Percentiles rank a stretch among this genome's conserved stretches.
phyloP scores from a whole-genome alignment of 1,140 invertebrate genomes.

The Dendrolimus punctatus region DNA sequence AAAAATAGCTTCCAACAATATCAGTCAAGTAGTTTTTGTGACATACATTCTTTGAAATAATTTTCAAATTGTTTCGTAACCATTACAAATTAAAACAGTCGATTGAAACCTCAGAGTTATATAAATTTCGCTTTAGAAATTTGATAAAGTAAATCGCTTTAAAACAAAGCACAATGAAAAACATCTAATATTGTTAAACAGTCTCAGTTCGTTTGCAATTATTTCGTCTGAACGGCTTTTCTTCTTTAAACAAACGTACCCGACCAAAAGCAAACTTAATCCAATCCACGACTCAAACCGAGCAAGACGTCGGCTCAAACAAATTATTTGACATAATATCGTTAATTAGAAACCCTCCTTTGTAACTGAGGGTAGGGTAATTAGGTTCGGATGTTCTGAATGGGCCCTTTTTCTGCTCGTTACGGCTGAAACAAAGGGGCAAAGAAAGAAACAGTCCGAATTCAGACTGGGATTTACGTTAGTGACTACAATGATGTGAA shows the following conservation, averaged over 20 bases:
- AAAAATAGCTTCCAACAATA: no score
- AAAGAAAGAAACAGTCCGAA: slow-evolving; percentile 63
- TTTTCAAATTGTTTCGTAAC: no score
- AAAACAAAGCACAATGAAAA: not conserved
- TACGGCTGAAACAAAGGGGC: slow-evolving; percentile 63
- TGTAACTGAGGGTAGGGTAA: slow-evolving; percentile 57
- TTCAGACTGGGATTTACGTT: slow-evolving; percentile 62
- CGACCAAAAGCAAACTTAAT: slow-evolving; percentile 60
- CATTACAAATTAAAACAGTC: no score
- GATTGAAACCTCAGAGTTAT: no score
- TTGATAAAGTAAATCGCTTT: not conserved
- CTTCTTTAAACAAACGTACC: slow-evolving; percentile 52
- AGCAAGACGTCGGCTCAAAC: slow-evolving; percentile 66
- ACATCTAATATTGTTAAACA: not conserved
- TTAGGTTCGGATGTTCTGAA: slow-evolving; percentile 68
- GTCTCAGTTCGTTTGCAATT: slow-evolving; percentile 3
- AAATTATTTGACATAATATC: slow-evolving; percentile 72
- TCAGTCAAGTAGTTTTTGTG: no score
- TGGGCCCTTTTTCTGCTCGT: slow-evolving; percentile 69
- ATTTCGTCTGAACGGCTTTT: slow-evolving; percentile 36
- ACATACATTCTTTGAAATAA: no score
- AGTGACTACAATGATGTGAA: slow-evolving; percentile 45
- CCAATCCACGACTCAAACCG: slow-evolving; percentile 56
- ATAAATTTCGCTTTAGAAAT: no score
- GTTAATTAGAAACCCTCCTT: slow-evolving; percentile 69